Percentiles rank a stretch among this genome's conserved stretches.
phyloP scores from a whole-genome alignment of 2,113 vertebrate genomes.

The Myrmophylax atrothorax region DNA sequence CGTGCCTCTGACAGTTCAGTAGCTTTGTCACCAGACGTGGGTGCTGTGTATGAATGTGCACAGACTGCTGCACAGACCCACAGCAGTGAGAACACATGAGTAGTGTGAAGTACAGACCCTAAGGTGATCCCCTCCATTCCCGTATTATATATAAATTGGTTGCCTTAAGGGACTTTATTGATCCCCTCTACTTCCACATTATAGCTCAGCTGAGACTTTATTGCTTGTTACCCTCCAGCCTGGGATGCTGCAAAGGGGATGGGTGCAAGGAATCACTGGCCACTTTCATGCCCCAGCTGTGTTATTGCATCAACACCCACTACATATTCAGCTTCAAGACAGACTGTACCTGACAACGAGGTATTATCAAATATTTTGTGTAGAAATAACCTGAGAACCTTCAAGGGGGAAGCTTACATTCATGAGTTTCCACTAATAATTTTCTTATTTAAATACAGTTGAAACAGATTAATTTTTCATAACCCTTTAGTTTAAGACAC shows the following conservation, averaged over 20 bases:
- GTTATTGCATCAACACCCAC: not conserved
- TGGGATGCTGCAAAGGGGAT: fast-evolving
- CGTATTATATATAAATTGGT: fast-evolving
- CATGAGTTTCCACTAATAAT: not conserved
- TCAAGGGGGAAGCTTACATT: not conserved
- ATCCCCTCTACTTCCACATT: not conserved
- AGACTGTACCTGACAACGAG: not conserved
- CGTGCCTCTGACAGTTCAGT: fast-evolving
- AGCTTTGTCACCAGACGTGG: not conserved
- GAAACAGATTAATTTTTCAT: not conserved
- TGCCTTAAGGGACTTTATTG: not conserved
- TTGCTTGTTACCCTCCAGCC: not conserved
- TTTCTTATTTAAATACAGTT: not conserved
- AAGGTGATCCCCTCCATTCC: not conserved
- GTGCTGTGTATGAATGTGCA: fast-evolving
- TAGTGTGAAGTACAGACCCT: not conserved
- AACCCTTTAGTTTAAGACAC: not conserved
- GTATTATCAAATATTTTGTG: not conserved
- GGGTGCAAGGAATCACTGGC: not conserved
- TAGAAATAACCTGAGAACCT: not conserved
- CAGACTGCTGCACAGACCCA: fast-evolving
- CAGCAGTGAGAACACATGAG: not conserved
- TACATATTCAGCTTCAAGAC: not conserved
- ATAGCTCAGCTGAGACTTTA: not conserved
- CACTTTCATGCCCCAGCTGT: not conserved